Evolutionary conservation across 2,113 vertebrate species (phyloP), one percentile per base, ranked within the genome.

Genomic region (Sinocyclocheilus anophthalmus): DNA sequence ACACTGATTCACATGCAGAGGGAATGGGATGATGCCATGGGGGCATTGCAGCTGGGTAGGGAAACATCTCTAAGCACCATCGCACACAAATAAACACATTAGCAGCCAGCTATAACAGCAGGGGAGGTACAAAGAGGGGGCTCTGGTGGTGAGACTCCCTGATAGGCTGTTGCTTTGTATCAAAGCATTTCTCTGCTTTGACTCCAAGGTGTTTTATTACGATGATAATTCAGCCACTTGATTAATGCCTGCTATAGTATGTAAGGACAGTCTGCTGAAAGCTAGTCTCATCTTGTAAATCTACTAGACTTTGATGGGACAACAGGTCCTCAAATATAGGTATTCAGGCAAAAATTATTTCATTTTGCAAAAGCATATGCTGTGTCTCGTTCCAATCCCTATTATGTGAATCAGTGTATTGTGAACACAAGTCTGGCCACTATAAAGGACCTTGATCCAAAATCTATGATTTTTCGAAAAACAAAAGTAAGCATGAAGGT

Each of bases 1-100:
- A 57, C 37, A 76, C 5, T 30, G 20, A 82, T 82, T 85, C 63
- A 82, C 59, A 82, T 84, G 65, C 81, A 86, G 83, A 88, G 80
- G 87, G 87, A 80, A 84, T 63, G 86, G 85, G 87, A 72, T 55
- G 81, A 87, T 84, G 83, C 86, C 61, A 63, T 80, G 86, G 86
- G 88, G 91, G 72, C 86, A 73, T 82, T 72, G 88, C 86, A 92
- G 88, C 86, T 93, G 90, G 89, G 91, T 89, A 90, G 90, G 85
- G 87, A 90, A 76, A 82, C 79, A 76, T 75, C 79, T 67, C 79
- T 37, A 65, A 85, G 67, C 65, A 84, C 39, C 75, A 72, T n/a
- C 24, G 2, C 53, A 37, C 72, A 88, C 84, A 89, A 88, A 92
- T 90, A 88, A 91, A 90, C 78, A 83, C 90, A 89, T 92, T 84